Conservation (phyloP, 2,113 vertebrate species). For the Aptenodytes forsteri region DNA sequence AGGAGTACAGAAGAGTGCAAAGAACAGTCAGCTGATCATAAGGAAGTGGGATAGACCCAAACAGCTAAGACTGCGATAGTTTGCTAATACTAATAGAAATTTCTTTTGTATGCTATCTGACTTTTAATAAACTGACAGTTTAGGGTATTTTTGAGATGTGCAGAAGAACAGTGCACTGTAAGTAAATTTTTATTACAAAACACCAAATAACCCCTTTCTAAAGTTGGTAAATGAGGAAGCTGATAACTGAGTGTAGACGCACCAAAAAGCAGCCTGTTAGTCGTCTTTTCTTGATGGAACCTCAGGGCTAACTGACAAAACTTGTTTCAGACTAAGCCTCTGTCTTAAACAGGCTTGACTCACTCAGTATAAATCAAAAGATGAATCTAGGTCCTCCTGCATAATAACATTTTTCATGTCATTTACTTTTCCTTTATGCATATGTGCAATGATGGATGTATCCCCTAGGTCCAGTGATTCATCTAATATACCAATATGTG, state of each 20-base stretch:
- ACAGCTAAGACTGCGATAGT: background rate
- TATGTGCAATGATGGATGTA: background rate
- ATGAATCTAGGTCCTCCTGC: background rate
- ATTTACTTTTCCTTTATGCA: background rate
- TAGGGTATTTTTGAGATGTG: background rate
- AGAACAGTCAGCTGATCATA: background rate
- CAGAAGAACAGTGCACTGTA: background rate
- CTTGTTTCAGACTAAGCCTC: background rate
- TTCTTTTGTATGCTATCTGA: background rate
- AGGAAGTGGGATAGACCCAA: background rate
- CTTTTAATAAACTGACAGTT: background rate
- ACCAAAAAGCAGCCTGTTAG: background rate
- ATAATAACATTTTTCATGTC: slow-evolving; percentile 5
- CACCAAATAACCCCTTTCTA: background rate
- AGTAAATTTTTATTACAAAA: background rate
- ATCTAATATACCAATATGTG: background rate
- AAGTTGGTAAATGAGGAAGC: background rate
- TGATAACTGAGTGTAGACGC: background rate
- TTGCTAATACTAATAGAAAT: background rate
- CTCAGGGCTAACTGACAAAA: background rate
- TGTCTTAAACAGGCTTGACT: background rate
- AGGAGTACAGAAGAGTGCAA: background rate
- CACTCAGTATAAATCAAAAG: slow-evolving; percentile 7
- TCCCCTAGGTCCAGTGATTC: background rate
- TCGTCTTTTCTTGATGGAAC: background rate